These are phyloP conservation scores for Vesta saturnalis DNA, from an alignment of 2,888 invertebrate genomes.

Conservation along the genomic window DNA sequence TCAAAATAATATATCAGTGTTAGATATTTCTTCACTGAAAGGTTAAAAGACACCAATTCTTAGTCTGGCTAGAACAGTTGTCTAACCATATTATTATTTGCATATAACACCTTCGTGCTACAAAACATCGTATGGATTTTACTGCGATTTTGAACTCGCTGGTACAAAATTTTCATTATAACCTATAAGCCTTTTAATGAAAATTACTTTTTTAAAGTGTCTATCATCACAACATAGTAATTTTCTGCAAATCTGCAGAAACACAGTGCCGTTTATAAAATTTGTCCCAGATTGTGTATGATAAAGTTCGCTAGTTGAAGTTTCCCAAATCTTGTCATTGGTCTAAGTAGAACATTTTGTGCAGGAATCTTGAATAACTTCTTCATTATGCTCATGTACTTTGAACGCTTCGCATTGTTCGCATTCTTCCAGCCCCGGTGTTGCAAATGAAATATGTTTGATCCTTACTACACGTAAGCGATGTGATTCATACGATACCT, in stretches of 20 bases:
- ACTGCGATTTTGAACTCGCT: not conserved
- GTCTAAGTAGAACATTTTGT: not conserved
- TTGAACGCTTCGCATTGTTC: slow-evolving; percentile 29
- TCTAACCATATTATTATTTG: slow-evolving; percentile 27
- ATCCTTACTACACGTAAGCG: slow-evolving; percentile 19
- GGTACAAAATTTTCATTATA: too few relatives aligned
- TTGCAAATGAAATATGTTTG: too few relatives aligned
- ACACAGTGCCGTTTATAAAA: too few relatives aligned
- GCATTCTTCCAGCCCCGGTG: slow-evolving; percentile 38
- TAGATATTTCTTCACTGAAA: slow-evolving; percentile 27
- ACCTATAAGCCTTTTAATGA: slow-evolving; percentile 16
- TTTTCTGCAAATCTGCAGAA: slow-evolving; percentile 31
- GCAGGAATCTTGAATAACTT: slow-evolving; percentile 8
- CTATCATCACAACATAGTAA: too few relatives aligned
- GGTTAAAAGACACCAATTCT: slow-evolving; percentile 35
- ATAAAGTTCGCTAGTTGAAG: not conserved
- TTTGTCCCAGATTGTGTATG: not conserved
- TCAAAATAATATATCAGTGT: slow-evolving; percentile 26
- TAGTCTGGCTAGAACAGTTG: too few relatives aligned
- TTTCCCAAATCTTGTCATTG: not conserved
- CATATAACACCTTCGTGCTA: slow-evolving; percentile 10
- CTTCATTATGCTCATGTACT: slow-evolving; percentile 9
- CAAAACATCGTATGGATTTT: slow-evolving; percentile 7
- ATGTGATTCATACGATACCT: slow-evolving; percentile 31
- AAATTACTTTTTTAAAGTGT: slow-evolving; percentile 23